Evolutionary conservation across 2,888 invertebrate species (phyloP), one percentile per base, ranked within the genome.

Genomic region (Dicycla oo): DNA sequence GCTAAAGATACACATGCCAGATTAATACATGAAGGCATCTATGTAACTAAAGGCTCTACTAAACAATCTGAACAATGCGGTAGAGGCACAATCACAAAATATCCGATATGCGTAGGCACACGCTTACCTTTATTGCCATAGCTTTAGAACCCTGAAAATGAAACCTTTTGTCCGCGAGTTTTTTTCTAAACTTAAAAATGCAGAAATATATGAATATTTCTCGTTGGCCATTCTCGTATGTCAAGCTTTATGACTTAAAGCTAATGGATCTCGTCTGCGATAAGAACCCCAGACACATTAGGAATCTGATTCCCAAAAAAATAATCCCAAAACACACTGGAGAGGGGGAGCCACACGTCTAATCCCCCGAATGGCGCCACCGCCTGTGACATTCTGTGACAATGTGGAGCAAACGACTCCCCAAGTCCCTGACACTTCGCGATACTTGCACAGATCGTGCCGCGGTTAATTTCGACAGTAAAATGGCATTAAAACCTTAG

Each of bases 351-450:
- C 66, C 69, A 82, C 78, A 67, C 26, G 62, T 74, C 67, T 86
- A 85, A 88, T 87, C 88, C 88, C 86, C 84, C 61, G 83, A 83
- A 83, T 83, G 90, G 87, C 90, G 90, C 89, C 90, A 85, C 78
- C 76, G 83, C 63, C 82, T 86, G 85, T 90, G 89, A 88, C 91
- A 87, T 89, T 91, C 79, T 84, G 84, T 90, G 87, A 87, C 91
- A 87, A 89, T 91, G 88, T 90, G 88, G 89, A 89, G 84, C 91
- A 91, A 87, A 88, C 85, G 87, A 83, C 89, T 86, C 88, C 87
- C 88, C 81, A 84, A 83, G 88, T 85, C 88, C 87, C 87, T 85
- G 86, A 83, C 76, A 78, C 71, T 78, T 60, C 62, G 72, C 67
- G 67, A 68, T 51, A 67, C 75, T 75, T 68, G 71, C 67, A 69